Percentiles rank a stretch among this genome's conserved stretches.
Evolutionary conservation across 2,888 invertebrate species (phyloP).

Genomic region (Zygaena filipendulae): DNA sequence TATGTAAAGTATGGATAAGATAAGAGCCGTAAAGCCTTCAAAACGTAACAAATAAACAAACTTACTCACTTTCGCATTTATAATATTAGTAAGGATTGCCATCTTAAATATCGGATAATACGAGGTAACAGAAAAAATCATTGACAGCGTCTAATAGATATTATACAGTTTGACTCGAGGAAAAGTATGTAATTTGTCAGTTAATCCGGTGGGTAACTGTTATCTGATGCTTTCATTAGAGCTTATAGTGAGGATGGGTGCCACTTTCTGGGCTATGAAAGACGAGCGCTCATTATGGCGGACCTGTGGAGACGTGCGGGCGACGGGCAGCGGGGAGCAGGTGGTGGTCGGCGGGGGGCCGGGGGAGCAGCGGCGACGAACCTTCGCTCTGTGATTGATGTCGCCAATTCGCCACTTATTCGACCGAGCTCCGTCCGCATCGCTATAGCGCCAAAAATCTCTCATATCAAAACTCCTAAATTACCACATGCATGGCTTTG

Average conservation of each 20-base stretch:
- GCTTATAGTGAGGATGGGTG: slow-evolving; percentile 23
- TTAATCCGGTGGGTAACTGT: too few species aligned
- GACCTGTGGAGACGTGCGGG: slow-evolving; percentile 41
- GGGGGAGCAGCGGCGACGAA: too few species aligned
- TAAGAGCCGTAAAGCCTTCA: too few species aligned
- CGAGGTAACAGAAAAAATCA: too few species aligned
- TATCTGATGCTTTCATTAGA: slow-evolving; percentile 1
- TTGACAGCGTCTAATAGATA: slow-evolving; percentile 5
- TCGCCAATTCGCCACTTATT: slow-evolving; percentile 53
- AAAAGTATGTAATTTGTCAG: slow-evolving; percentile 12
- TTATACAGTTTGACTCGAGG: slow-evolving; percentile 8
- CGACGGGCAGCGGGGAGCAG: slow-evolving; percentile 30
- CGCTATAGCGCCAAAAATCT: slow-evolving; percentile 4
- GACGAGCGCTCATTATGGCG: slow-evolving; percentile 34
- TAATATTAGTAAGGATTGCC: too few species aligned
- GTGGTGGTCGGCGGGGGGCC: too few species aligned
- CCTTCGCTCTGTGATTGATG: slow-evolving; percentile 63
- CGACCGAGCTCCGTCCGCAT: too few species aligned
- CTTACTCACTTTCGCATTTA: too few species aligned
- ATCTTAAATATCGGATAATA: too few species aligned
- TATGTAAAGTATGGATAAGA: too few species aligned
- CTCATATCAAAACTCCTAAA: too few species aligned
- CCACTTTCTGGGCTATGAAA: slow-evolving; percentile 27
- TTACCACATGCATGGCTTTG: slow-evolving; percentile 1
- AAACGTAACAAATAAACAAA: too few species aligned